Evolutionary conservation across 2,888 invertebrate genomes (phyloP).

Genomic region (Cheilosia pagana): DNA sequence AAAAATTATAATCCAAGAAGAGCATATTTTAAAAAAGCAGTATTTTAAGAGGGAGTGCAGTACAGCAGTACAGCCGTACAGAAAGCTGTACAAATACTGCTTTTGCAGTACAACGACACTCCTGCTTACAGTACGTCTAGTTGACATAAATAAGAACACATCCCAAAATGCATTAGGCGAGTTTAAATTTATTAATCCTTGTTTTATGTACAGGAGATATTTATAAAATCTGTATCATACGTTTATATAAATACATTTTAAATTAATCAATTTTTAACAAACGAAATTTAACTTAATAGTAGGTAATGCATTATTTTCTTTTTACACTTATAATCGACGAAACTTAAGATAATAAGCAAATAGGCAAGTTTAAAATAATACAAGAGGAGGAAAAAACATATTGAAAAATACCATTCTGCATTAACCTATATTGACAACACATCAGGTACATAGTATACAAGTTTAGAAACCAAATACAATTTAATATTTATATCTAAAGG

Average conservation of each 20-base stretch:
- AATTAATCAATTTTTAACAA: not conserved
- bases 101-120: no score
- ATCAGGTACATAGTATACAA: constrained; percentile 71
- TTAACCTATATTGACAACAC: constrained; percentile 76
- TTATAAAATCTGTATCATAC: not conserved
- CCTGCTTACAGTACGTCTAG: no score
- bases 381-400: constrained; percentile 21
- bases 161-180: not conserved
- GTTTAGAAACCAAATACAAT: constrained; percentile 25
- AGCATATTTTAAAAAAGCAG: no score
- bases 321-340: constrained; percentile 18
- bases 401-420: constrained; percentile 60
- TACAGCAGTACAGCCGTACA: no score
- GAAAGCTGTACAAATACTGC: no score
- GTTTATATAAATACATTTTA: not conserved
- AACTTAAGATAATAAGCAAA: constrained; percentile 24
- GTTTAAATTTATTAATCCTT: constrained; percentile 42
- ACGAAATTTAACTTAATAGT: not conserved
- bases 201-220: constrained; percentile 31
- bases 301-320: not conserved
- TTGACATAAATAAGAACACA: not conserved
- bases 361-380: constrained; percentile 21
- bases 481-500: constrained; percentile 9
- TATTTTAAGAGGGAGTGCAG: no score
- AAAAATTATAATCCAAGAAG: no score